phyloP scores from a whole-genome alignment of 2,113 vertebrate species.

The Pituophis catenifer region DNA sequence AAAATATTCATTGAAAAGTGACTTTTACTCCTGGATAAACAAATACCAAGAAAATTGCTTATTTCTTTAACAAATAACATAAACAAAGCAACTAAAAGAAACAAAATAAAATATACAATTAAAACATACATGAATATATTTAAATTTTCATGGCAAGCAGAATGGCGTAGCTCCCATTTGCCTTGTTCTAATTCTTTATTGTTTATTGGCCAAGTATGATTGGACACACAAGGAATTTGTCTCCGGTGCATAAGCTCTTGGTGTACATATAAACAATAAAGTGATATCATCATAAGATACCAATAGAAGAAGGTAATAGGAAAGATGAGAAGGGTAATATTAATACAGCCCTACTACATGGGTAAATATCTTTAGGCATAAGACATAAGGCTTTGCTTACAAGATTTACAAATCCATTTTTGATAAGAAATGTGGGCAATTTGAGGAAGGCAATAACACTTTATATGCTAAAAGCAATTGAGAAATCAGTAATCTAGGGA shows the following conservation, averaged over 20 bases:
- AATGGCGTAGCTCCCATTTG: background rate
- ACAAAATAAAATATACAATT: background rate
- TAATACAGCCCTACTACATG: background rate
- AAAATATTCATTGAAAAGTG: background rate
- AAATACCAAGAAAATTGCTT: background rate
- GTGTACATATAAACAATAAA: background rate
- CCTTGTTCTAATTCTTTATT: background rate
- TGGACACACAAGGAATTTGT: background rate
- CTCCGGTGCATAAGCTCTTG: background rate
- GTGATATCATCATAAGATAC: background rate
- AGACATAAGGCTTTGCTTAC: background rate
- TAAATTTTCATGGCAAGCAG: background rate
- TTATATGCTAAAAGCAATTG: background rate
- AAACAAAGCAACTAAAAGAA: background rate
- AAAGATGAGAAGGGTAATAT: background rate
- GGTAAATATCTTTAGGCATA: background rate
- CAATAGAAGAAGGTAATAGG: background rate
- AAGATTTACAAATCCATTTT: background rate
- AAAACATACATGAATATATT: background rate
- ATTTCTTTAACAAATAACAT: background rate
- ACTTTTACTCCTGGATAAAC: background rate
- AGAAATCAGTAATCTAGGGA: background rate
- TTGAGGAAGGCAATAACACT: background rate
- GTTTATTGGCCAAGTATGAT: background rate
- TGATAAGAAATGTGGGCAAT: background rate